phyloP scores from a whole-genome alignment of 2,113 vertebrate species.

The Stercorarius parasiticus region DNA sequence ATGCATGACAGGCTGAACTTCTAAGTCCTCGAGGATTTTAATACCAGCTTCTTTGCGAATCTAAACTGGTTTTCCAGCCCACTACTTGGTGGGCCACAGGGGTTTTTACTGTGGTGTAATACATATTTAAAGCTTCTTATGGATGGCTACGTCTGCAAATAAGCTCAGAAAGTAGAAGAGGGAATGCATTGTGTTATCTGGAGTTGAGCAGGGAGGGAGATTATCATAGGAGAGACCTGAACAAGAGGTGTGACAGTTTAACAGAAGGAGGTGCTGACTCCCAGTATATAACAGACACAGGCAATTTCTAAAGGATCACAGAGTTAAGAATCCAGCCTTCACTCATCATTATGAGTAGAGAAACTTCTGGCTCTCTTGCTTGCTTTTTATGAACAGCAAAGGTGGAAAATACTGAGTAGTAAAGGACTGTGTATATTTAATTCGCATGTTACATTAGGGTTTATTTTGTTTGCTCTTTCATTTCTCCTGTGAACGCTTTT shows the following conservation, averaged over 20 bases:
- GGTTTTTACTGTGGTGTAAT: constrained; percentile 42
- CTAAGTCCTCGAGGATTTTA: constrained; percentile 43
- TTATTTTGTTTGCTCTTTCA: constrained; percentile 31
- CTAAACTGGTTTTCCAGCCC: constrained; percentile 79
- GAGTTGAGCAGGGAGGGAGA: background rate
- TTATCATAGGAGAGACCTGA: background rate
- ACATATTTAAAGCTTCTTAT: constrained; percentile 64
- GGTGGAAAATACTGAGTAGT: background rate
- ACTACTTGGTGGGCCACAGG: constrained; percentile 54
- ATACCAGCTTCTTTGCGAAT: constrained; percentile 67
- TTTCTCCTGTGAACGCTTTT: background rate
- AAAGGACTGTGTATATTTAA: background rate
- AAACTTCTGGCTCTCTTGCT: background rate
- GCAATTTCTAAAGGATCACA: background rate
- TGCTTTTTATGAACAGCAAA: background rate
- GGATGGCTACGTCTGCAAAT: constrained; percentile 26
- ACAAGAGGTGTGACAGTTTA: constrained; percentile 1
- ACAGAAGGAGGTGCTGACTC: constrained; percentile 26
- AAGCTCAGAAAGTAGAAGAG: constrained; percentile 51
- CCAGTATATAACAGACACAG: background rate
- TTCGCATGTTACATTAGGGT: background rate
- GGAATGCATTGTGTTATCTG: constrained; percentile 1
- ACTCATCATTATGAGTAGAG: background rate
- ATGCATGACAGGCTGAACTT: constrained; percentile 52
- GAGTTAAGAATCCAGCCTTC: background rate